A percentile compares a stretch with the other conserved stretches of the same genome.
Evolutionary conservation across 2,113 vertebrate genomes (phyloP).

Genomic region (Elachura formosa): DNA sequence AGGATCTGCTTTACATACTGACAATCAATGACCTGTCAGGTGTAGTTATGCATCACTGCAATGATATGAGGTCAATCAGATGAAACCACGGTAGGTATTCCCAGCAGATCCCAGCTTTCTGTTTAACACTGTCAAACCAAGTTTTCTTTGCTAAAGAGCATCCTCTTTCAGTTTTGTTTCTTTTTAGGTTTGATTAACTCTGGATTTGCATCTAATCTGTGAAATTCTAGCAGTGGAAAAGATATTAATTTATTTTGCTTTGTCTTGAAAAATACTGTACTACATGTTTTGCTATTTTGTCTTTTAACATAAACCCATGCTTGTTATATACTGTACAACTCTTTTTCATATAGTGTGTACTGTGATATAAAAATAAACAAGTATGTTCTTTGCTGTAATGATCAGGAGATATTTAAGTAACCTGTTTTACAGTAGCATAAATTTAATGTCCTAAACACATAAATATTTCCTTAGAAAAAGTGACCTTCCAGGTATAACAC

Average conservation of each 20-base stretch:
- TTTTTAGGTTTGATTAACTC: neutral
- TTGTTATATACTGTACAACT: neutral
- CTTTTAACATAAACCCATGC: neutral
- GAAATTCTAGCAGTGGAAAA: neutral
- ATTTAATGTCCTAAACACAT: neutral
- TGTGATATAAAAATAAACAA: neutral
- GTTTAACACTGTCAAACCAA: conserved; percentile 20
- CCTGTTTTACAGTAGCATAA: neutral
- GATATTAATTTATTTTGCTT: neutral
- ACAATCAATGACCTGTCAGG: conserved; percentile 44
- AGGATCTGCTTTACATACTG: conserved; percentile 1
- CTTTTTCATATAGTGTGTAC: neutral
- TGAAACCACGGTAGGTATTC: conserved; percentile 35
- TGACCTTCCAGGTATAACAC: neutral
- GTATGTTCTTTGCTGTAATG: neutral
- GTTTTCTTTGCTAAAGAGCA: neutral
- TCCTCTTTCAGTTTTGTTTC: neutral
- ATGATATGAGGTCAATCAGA: conserved; percentile 40
- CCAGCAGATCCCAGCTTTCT: conserved; percentile 1
- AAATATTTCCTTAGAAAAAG: neutral
- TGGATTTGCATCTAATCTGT: neutral
- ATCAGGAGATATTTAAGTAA: neutral
- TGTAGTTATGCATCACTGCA: conserved; percentile 1
- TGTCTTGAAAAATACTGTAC: neutral
- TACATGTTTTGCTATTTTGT: neutral